Conservation (phyloP, 2,113 vertebrate species). For the Theristicus caerulescens region DNA sequence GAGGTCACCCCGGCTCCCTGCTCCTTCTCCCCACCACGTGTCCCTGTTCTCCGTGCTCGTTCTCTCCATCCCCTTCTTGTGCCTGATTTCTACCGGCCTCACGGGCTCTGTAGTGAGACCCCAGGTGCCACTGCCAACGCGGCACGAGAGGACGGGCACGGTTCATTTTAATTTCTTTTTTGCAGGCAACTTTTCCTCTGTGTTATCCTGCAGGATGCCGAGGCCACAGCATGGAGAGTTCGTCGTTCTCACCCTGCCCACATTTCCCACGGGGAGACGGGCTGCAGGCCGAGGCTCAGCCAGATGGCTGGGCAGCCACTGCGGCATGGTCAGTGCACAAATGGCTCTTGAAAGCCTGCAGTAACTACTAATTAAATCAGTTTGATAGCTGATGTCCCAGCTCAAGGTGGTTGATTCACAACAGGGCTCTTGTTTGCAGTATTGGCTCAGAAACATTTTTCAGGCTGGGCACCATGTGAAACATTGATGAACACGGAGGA, state of each 20-base stretch:
- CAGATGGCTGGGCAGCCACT: neutral
- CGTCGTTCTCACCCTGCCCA: neutral
- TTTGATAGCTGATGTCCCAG: neutral
- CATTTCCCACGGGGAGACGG: neutral
- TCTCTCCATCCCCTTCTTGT: neutral
- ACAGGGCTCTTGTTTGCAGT: neutral
- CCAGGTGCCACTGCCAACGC: neutral
- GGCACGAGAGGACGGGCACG: neutral
- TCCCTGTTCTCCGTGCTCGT: neutral
- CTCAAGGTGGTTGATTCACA: neutral
- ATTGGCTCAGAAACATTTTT: neutral
- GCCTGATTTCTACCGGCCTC: neutral
- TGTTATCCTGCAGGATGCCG: neutral
- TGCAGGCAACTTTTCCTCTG: neutral
- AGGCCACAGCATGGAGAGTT: neutral
- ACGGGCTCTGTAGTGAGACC: neutral
- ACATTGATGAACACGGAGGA: accelerated
- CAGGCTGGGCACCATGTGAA: neutral
- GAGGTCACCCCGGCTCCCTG: neutral
- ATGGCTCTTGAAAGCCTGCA: neutral
- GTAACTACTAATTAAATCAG: neutral
- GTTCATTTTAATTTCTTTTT: neutral
- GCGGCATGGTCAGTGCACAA: neutral
- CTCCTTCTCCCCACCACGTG: neutral
- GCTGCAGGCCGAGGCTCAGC: neutral